Base-by-base conservation (phyloP, 2,888 invertebrate genomes). In the Neelides folsomi region DNA sequence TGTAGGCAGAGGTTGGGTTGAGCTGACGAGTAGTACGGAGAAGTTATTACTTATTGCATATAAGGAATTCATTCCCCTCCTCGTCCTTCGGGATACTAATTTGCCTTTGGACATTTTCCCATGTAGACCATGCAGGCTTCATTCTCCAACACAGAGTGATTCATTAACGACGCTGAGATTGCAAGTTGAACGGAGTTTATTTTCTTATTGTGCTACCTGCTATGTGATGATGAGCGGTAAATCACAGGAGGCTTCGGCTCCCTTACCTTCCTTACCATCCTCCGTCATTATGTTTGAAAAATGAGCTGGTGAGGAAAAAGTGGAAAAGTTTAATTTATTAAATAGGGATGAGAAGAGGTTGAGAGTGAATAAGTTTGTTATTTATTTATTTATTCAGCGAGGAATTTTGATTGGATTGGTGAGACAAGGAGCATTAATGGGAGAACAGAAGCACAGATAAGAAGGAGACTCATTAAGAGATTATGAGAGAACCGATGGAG, bases 121-220 rank as follows among this genome's bases (percentile, higher is more conserved):
- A 27, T 27, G 7, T 27, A 27, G 27, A 27, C 27, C 27, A 27
- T 27, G 7, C 5, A 12, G 51, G 45, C 46, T 36, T 27, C 27
- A 27, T 27, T 27, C 27, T 27, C 7, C 4, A 27, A 27, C 27
- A 15, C 3, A 43, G 53, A 56, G 54, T 56, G 56, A 56, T 54
- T 56, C 56, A 56, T 56, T 56, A 56, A 52, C 49, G 49, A 52
- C 20, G 49, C 56, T 54, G 53, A 56, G 56, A 56, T 56, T 56
- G 56, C 49, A 54, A 56, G 42, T 56, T 53, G 53, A 51, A 42
- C 52, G 39, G 52, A 49, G 55, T 56, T 54, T 53, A 53, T 53
- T 53, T 51, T 51, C 46, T 51, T 53, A 53, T 56, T 51, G 51
- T 27, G 7, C 27, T 3, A 27, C 27, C 27, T 3, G 47, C 47